phyloP scores from a whole-genome alignment of 2,888 invertebrate species.

The Drosophila imparisetae region DNA sequence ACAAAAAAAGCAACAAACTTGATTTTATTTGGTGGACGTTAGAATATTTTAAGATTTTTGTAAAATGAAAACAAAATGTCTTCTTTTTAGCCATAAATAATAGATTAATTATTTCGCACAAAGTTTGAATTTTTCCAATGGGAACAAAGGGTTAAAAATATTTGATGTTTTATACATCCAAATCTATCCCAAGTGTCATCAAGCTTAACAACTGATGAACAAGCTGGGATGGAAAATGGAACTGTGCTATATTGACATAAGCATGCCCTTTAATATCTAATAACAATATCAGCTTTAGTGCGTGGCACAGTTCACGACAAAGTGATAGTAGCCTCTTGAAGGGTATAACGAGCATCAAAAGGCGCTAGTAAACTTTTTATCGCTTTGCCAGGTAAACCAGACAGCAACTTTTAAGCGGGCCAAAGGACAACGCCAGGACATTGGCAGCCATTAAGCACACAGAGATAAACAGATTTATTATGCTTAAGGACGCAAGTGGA shows the following conservation, averaged over 20 bases:
- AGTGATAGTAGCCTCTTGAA: background rate
- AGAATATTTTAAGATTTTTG: background rate
- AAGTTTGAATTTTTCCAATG: background rate
- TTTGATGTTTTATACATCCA: background rate
- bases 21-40: fast-evolving
- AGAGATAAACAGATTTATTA: conserved; percentile 79
- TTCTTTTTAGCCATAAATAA: background rate
- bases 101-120: background rate
- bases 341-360: conserved; percentile 47
- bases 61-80: background rate
- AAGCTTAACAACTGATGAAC: background rate
- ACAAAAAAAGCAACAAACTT: background rate
- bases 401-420: conserved; percentile 49
- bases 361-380: conserved; percentile 60
- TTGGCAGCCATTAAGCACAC: conserved; percentile 59
- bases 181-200: background rate
- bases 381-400: conserved; percentile 50
- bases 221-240: background rate
- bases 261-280: background rate
- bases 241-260: background rate
- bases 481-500: conserved; percentile 52
- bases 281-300: background rate
- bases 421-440: conserved; percentile 61
- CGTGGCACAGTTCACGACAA: background rate
- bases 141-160: background rate